A percentile compares a stretch with the other conserved stretches of the same genome.
Conservation (phyloP, 2,113 vertebrate species). For the Brevimyrus niger region DNA sequence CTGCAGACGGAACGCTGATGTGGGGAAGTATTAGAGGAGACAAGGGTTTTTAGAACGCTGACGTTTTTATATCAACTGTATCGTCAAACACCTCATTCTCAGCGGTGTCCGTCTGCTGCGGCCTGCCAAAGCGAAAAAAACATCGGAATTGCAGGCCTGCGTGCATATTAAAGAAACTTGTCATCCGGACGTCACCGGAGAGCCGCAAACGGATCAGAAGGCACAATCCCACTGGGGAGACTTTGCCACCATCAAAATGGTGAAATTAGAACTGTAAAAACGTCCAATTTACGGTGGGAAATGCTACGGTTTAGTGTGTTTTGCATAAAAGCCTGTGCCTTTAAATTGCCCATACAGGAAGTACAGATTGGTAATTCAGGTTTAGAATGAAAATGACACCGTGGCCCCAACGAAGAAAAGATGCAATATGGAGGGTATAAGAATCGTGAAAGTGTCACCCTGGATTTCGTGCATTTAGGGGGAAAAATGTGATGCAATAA, state of each 20-base stretch:
- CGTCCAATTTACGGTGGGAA: slow-evolving; percentile 89
- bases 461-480: slow-evolving; percentile 59
- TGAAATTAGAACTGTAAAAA: slow-evolving; percentile 99
- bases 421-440: slow-evolving; percentile 63
- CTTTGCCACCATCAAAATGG: slow-evolving; percentile 94
- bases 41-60: not conserved
- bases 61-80: slow-evolving; percentile 10
- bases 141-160: slow-evolving; percentile 74
- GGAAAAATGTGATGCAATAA: slow-evolving; percentile 39
- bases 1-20: not conserved
- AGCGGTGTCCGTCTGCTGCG: slow-evolving; percentile 7
- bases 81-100: slow-evolving; percentile 13
- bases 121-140: slow-evolving; percentile 47
- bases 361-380: slow-evolving; percentile 94
- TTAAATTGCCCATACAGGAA: slow-evolving; percentile 92
- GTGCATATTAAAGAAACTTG: slow-evolving; percentile 92
- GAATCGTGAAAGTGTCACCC: slow-evolving; percentile 71
- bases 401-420: slow-evolving; percentile 64
- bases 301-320: slow-evolving; percentile 94
- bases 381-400: slow-evolving; percentile 73
- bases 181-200: slow-evolving; percentile 91
- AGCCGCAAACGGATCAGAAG: slow-evolving; percentile 73
- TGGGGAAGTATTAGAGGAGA: not conserved
- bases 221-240: slow-evolving; percentile 82
- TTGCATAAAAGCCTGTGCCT: slow-evolving; percentile 99